A percentile compares a stretch with the other conserved stretches of the same genome.
These are phyloP conservation scores for Chrysocyon brachyurus DNA, from an alignment of 2,797 vertebrate genomes.

Conservation along the genomic window DNA sequence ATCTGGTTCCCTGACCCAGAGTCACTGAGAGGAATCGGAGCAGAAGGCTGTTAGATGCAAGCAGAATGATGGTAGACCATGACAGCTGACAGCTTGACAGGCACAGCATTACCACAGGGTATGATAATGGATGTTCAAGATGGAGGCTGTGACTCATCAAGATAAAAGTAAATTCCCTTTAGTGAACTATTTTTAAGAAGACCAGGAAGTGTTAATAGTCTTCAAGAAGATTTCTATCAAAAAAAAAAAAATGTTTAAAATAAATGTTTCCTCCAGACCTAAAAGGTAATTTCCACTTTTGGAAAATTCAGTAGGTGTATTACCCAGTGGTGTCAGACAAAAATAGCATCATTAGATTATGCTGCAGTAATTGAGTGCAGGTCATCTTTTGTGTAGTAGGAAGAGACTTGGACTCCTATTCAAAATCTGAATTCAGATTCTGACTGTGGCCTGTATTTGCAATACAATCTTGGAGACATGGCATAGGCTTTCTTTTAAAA, in stretches of 20 bases:
- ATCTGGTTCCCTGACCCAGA: slow-evolving; percentile 23
- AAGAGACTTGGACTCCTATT: background rate
- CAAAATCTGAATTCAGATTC: background rate
- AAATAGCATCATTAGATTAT: slow-evolving; percentile 33
- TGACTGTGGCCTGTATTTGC: background rate
- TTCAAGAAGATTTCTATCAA: slow-evolving; percentile 68
- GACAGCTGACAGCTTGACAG: slow-evolving; percentile 47
- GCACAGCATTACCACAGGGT: background rate
- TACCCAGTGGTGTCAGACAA: background rate
- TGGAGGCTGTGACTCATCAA: background rate
- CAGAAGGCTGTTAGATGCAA: slow-evolving; percentile 3
- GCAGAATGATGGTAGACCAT: background rate
- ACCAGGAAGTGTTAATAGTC: slow-evolving; percentile 43
- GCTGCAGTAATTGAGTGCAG: background rate
- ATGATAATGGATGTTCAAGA: slow-evolving; percentile 44
- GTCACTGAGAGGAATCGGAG: slow-evolving; percentile 3
- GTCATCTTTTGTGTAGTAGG: background rate
- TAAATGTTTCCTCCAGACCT: slow-evolving; percentile 32
- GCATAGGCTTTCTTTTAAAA: background rate
- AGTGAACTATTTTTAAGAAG: slow-evolving; percentile 32
- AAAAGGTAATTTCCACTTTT: slow-evolving; percentile 47
- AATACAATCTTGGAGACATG: background rate
- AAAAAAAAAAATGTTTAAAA: slow-evolving; percentile 59
- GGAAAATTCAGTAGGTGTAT: background rate
- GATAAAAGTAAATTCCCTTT: slow-evolving; percentile 38